Percentiles rank a stretch among this genome's conserved stretches.
These are phyloP conservation scores for Drosophila novamexicana DNA, from an alignment of 1,140 invertebrate genomes.

Conservation along the genomic window DNA sequence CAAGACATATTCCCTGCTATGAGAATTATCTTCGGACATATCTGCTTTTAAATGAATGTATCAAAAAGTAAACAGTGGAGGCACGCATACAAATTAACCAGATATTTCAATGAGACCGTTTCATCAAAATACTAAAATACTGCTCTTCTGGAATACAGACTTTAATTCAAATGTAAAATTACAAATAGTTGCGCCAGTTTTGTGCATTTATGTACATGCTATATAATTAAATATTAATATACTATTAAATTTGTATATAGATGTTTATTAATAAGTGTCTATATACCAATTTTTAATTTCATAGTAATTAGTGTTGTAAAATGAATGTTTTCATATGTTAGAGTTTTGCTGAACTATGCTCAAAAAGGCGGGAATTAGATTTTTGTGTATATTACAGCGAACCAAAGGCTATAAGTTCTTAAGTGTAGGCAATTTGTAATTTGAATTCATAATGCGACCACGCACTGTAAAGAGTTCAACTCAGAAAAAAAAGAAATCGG, in stretches of 20 bases:
- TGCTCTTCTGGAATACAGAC: no score
- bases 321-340: background rate
- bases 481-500: background rate
- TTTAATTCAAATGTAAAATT: no score
- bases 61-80: conserved; percentile 10
- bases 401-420: background rate
- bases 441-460: background rate
- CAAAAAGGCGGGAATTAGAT: conserved; percentile 9
- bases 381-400: background rate
- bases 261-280: no score
- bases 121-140: background rate
- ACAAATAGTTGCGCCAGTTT: no score
- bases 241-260: no score
- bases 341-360: background rate
- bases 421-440: background rate
- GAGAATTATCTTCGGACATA: conserved; percentile 67
- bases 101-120: background rate
- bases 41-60: background rate
- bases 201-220: background rate
- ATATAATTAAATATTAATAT: no score
- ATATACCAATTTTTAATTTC: background rate
- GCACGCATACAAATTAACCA: background rate
- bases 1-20: conserved; percentile 90
- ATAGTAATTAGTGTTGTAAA: background rate
- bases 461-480: background rate